These are phyloP conservation scores for Atherix ibis DNA, from an alignment of 2,888 invertebrate species.

Conservation along the genomic window DNA sequence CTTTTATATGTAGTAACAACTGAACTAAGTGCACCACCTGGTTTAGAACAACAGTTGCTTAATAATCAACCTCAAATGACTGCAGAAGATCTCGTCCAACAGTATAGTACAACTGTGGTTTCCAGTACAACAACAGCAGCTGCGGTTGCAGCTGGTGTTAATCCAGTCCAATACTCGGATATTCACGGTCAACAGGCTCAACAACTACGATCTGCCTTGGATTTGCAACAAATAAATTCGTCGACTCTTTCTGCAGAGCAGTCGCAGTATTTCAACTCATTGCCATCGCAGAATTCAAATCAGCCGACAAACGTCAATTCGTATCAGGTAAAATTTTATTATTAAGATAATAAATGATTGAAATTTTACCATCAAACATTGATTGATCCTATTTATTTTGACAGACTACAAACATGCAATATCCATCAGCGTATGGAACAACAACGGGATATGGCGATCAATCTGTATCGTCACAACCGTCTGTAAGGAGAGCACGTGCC, in stretches of 20 bases:
- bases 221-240: slow-evolving; percentile 34
- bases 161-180: slow-evolving; percentile 23
- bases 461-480: slow-evolving; percentile 19
- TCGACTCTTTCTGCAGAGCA: slow-evolving; percentile 44
- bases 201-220: slow-evolving; percentile 15
- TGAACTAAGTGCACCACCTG: slow-evolving; percentile 32
- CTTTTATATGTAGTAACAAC: neutral
- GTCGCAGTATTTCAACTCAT: slow-evolving; percentile 43
- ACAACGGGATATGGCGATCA: slow-evolving; percentile 26
- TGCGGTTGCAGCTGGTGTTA: slow-evolving; percentile 16
- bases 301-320: slow-evolving; percentile 10
- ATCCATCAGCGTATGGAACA: slow-evolving; percentile 25
- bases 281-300: slow-evolving; percentile 25
- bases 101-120: slow-evolving; percentile 20
- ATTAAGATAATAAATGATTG: neutral
- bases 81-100: slow-evolving; percentile 21
- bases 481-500: slow-evolving; percentile 44
- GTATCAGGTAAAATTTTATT: slow-evolving; percentile 9
- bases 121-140: slow-evolving; percentile 21
- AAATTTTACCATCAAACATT: too few relatives aligned
- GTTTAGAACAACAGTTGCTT: slow-evolving; percentile 31
- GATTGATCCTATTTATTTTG: slow-evolving; percentile 10
- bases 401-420: slow-evolving; percentile 22
- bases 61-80: slow-evolving; percentile 22
- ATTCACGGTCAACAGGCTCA: slow-evolving; percentile 26